Base-by-base conservation (phyloP, 2,797 vertebrate genomes). In the Arnoldichthys spilopterus region DNA sequence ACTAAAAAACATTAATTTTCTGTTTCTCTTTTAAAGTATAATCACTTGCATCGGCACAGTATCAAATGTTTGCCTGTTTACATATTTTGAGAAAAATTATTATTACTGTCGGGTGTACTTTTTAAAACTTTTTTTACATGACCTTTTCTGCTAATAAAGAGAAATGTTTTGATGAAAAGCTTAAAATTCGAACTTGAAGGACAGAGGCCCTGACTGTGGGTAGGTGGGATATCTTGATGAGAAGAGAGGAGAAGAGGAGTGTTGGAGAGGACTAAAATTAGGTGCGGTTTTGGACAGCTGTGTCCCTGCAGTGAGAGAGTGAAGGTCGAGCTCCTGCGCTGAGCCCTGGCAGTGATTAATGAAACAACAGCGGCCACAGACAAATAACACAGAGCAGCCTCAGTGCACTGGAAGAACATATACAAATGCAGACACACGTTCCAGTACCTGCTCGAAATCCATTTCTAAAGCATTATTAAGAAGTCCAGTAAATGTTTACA, bases 201-300 rank as follows among this genome's bases (percentile, higher is more conserved):
- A 64, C 34, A n/a, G 20, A 64, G 49, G 11, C 22, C 26, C 9
- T 80, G 22, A 12, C 37, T 70, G 26, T 66, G 51, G 16, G 40
- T 63, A 69, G 62, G 43, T 49, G n/a, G 61, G 34, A 68, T 74
- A 73, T 54, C 20, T 63, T 68, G 64, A 58, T 34, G 77, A 40
- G 59, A 34, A 56, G 62, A 77, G 58, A 22, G n/a, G 7, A 76
- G 59, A 51, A 77, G 45, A 74, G 61, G 67, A 53, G 53, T 45
- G 18, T 28, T 43, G 49, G 40, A 72, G 62, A 26, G 24, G 49
- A 82, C 73, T 85, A 82, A 88, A 86, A 83, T 86, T 78, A 81
- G 76, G 78, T 82, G 53, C 59, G 74, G 85, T 85, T 86, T 72
- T 62, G 58, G 74, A 85, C 83, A 84, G 85, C 84, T 85, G 85